A percentile compares a stretch with the other conserved stretches of the same genome.
These are phyloP conservation scores for Parasteatoda lunata DNA, from an alignment of 2,888 invertebrate species.

Conservation along the genomic window DNA sequence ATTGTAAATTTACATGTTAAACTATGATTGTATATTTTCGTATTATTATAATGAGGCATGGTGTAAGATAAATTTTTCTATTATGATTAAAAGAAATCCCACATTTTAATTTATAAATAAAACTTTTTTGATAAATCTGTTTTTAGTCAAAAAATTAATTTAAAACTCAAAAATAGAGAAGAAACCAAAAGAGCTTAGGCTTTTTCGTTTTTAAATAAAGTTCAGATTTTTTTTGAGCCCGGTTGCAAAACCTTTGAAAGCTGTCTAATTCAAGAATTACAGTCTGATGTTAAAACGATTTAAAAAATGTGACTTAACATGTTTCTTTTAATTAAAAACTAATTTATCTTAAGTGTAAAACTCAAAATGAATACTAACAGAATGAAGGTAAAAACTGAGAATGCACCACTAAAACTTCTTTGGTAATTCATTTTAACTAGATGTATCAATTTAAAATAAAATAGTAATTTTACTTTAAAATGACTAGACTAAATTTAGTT, in stretches of 20 bases:
- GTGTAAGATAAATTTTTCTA: too few relatives aligned
- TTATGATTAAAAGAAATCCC: too few relatives aligned
- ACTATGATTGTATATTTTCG: too few relatives aligned
- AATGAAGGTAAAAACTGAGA: neutral
- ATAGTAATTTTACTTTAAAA: conserved; percentile 26
- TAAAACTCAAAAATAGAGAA: neutral
- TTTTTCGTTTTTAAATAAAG: neutral
- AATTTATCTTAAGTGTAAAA: neutral
- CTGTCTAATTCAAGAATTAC: neutral
- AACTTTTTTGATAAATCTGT: neutral
- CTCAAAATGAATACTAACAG: neutral
- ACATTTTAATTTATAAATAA: neutral
- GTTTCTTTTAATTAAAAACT: neutral
- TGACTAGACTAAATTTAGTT: conserved; percentile 61
- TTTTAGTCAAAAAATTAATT: neutral
- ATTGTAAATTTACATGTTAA: too few relatives aligned
- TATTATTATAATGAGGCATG: too few relatives aligned
- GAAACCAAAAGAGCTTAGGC: neutral
- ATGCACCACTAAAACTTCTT: conserved; percentile 26
- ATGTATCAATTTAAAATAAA: conserved; percentile 8
- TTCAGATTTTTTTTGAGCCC: neutral
- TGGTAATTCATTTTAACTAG: conserved; percentile 14
- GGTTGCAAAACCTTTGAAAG: neutral
- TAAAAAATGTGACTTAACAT: neutral
- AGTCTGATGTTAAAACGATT: neutral